A percentile compares a stretch with the other conserved stretches of the same genome.
These are phyloP conservation scores for Calvadosia cruxmelitensis DNA, from an alignment of 30 jellyfish, hydroid and myxozoan species.

Conservation along the genomic window DNA sequence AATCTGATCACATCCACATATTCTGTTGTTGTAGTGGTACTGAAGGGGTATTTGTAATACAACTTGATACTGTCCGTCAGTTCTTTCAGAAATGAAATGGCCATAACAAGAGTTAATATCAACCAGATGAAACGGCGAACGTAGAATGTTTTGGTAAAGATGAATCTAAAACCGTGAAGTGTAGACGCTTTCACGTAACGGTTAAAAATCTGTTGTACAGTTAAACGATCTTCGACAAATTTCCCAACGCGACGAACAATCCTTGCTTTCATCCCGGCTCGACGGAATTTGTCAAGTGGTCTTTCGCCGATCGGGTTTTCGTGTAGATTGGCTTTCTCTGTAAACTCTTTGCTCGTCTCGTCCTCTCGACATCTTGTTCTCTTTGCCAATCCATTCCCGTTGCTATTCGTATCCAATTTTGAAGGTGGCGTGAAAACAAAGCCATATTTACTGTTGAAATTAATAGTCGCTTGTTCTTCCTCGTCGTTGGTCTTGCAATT, in stretches of 20 bases:
- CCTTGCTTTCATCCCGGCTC: conserved; percentile 98
- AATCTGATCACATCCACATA: conserved; percentile 59
- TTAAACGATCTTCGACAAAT: conserved; percentile 85
- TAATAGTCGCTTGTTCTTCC: conserved; percentile 1
- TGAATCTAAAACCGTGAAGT: conserved; percentile 92
- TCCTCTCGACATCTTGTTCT: not conserved
- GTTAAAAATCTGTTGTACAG: conserved; percentile 78
- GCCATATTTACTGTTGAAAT: conserved; percentile 16
- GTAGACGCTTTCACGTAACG: conserved; percentile 89
- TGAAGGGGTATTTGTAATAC: conserved; percentile 74
- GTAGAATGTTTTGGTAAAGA: conserved; percentile 82
- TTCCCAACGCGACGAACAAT: conserved; percentile 85
- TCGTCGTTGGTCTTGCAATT: not conserved
- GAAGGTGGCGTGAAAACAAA: conserved; percentile 14
- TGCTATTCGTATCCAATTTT: not conserved
- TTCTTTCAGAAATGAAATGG: conserved; percentile 77
- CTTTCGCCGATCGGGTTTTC: not conserved
- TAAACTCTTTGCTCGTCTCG: not conserved
- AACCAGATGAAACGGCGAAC: conserved; percentile 86
- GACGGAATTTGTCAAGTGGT: conserved; percentile 81
- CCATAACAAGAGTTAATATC: conserved; percentile 70
- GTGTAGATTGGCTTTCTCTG: not conserved
- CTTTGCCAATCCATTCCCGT: too few relatives aligned
- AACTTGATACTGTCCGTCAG: conserved; percentile 64
- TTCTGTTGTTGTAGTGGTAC: conserved; percentile 86